phyloP scores from a whole-genome alignment of 2,888 invertebrate genomes.

The Saturnia japonica region DNA sequence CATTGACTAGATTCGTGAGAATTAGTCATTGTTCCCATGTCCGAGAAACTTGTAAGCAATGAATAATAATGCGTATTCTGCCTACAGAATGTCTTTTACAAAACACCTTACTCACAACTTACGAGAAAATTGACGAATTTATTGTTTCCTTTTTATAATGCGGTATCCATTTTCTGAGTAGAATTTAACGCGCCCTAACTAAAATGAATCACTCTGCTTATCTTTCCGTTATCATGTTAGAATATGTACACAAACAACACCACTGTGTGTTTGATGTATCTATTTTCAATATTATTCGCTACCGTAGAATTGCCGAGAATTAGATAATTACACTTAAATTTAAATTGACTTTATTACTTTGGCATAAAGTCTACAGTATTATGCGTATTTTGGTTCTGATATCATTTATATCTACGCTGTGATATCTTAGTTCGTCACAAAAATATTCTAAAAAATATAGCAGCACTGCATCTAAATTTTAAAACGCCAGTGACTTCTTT shows the following conservation, averaged over 20 bases:
- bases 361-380: too few relatives aligned
- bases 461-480: too few relatives aligned
- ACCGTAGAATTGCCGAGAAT: too few relatives aligned
- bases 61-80: not conserved
- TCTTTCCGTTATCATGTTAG: not conserved
- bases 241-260: not conserved
- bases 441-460: too few relatives aligned
- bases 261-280: not conserved
- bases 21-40: not conserved
- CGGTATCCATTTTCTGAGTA: not conserved
- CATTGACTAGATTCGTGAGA: not conserved
- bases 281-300: not conserved
- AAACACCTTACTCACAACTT: not conserved
- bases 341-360: too few relatives aligned
- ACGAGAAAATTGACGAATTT: conserved; percentile 2
- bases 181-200: not conserved
- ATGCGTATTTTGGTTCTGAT: too few relatives aligned
- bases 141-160: not conserved
- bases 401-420: too few relatives aligned
- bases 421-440: too few relatives aligned
- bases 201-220: not conserved
- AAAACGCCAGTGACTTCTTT: too few relatives aligned
- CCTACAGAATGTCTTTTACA: not conserved
- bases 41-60: not conserved
- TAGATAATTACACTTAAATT: too few relatives aligned